Base-by-base conservation (phyloP, 2,797 vertebrate genomes). In the Tapirus indicus region DNA sequence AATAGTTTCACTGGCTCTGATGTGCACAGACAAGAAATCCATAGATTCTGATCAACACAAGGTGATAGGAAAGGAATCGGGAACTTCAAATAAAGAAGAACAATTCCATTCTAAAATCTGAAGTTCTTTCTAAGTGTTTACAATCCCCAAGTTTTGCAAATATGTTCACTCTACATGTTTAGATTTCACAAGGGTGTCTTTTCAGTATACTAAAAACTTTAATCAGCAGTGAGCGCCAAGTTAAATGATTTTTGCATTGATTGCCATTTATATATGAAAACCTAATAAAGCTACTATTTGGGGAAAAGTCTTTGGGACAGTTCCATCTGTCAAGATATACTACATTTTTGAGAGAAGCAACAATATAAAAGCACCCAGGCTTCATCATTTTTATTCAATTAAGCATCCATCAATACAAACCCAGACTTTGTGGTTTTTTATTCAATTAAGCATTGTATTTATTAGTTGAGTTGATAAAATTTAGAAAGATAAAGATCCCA, bases 1-100 rank as follows among this genome's bases (percentile, higher is more conserved):
- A 96, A 86, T 91, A 97, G 92, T 85, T 95, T 95, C 79, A 94
- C 74, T 66, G 95, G 97, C 95, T 96, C 69, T 95, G 92, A 80
- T 87, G 74, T 0, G 0, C 64, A 49, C 16, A 35, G 35, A 27
- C 32, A 17, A 44, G 32, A 94, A 54, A 91, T 78, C 32, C 44
- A 92, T 14, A 52, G 72, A 66, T 74, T 92, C 54, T 86, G 72
- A 69, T n/a, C 27, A 77, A 66, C 2, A 64, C 69, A 94, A 79
- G 29, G 64, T 25, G 58, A 32, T 7, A 13, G 8, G n/a, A 74
- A 98, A 91, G 69, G 84, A 68, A 84, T 66, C 7, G 58, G 52
- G 1, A 18, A 14, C 20, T 93, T 74, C 9, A 82, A 72, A 69
- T 52, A 41, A 71, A 77, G 29, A 29, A 75, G 5, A 82, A 10